These are phyloP conservation scores for Catharus fuscescens DNA, from an alignment of 2,113 vertebrate species.

Conservation along the genomic window DNA sequence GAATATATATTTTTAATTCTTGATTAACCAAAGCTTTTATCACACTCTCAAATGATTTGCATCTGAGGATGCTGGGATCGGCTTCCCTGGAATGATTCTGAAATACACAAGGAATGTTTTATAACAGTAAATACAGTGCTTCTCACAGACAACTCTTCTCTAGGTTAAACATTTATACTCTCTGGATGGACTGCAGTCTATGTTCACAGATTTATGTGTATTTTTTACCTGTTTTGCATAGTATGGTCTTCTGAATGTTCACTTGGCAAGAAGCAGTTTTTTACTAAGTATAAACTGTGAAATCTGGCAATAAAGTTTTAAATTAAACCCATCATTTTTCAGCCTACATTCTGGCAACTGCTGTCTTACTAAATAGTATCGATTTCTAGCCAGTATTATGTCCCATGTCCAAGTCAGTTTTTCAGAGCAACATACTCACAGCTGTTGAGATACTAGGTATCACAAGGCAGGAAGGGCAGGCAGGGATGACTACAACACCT, in stretches of 20 bases:
- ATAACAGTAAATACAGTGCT: slow-evolving; percentile 10
- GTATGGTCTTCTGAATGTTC: slow-evolving; percentile 31
- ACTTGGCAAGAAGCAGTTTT: slow-evolving; percentile 15
- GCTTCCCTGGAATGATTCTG: not conserved
- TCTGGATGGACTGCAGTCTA: slow-evolving; percentile 28
- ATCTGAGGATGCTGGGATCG: not conserved
- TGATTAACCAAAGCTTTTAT: slow-evolving; percentile 4
- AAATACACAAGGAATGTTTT: slow-evolving; percentile 20
- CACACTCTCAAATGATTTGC: not conserved
- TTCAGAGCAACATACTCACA: not conserved
- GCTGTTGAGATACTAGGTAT: not conserved
- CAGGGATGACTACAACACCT: not conserved
- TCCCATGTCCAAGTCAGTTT: not conserved
- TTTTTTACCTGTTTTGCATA: slow-evolving; percentile 43
- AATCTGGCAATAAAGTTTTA: slow-evolving; percentile 54
- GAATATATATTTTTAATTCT: slow-evolving; percentile 1
- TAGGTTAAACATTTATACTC: slow-evolving; percentile 42
- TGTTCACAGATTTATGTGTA: slow-evolving; percentile 38
- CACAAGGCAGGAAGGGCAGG: not conserved
- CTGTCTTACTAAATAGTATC: not conserved
- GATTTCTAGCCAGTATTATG: not conserved
- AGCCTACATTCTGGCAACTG: slow-evolving; percentile 12
- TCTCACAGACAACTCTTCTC: slow-evolving; percentile 36
- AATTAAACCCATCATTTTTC: slow-evolving; percentile 32
- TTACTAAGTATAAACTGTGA: slow-evolving; percentile 52